Conservation (phyloP, 2,113 vertebrate species). For the Eublepharis macularius region DNA sequence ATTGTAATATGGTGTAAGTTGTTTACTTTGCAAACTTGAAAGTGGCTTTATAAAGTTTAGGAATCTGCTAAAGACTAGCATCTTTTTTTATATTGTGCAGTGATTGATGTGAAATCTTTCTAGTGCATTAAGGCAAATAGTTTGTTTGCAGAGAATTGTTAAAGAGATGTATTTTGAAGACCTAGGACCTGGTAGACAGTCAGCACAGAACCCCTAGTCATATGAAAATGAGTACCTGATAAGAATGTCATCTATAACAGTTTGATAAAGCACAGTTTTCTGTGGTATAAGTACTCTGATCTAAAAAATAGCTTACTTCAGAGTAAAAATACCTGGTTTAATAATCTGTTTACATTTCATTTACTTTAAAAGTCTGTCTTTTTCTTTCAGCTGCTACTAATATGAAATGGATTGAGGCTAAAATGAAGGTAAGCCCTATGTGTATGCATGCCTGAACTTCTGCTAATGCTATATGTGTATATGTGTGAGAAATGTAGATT, state of each 20-base stretch:
- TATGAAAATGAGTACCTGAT: background rate
- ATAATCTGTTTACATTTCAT: background rate
- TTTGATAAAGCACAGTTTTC: background rate
- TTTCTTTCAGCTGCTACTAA: constrained; percentile 92
- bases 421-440: constrained; percentile 91
- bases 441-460: background rate
- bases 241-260: background rate
- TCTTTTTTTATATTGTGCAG: background rate
- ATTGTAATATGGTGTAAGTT: constrained; percentile 99
- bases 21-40: constrained; percentile 27
- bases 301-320: background rate
- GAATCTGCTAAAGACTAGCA: background rate
- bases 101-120: too few relatives aligned
- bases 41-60: constrained; percentile 29
- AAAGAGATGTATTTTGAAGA: background rate
- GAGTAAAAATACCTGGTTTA: background rate
- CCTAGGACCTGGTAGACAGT: background rate
- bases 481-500: accelerated
- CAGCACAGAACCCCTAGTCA: background rate
- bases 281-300: background rate
- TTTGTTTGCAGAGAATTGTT: background rate
- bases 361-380: background rate
- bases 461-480: background rate
- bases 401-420: constrained; percentile 99
- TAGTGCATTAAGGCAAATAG: background rate